Base-by-base conservation (phyloP, 2,888 invertebrate genomes). In the Drosophila aldrichi region DNA sequence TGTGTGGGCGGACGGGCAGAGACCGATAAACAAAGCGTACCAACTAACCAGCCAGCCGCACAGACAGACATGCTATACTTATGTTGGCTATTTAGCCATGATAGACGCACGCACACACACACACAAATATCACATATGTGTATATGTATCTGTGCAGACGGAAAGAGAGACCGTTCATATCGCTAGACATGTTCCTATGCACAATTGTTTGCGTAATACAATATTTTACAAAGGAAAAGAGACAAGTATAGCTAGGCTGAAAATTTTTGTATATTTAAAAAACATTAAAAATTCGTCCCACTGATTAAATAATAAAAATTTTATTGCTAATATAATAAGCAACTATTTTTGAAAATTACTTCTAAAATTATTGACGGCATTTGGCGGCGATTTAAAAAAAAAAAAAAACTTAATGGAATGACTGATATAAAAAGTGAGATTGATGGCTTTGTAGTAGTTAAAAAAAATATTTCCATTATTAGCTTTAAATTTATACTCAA, bases 61-160 rank as follows among this genome's bases (percentile, higher is more conserved):
- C 41, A 74, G 55, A 22, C 79, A 79, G 76, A 74, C 79, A 79
- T 77, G 69, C 64, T 76, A 79, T 74, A 74, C 74, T 69, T 78
- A 76, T 78, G 79, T 79, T 78, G 54, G 46, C 69, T 61, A 73
- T 73, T 71, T 77, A 76, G 69, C 78, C 58, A 73, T 71, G 55
- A 71, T 66, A 49, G 51, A 64, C 32, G 10, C 20, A 48, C 32
- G 10, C 16, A 49, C 34, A 49, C 20, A 20, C 36, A 18, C 48
- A 32, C 20, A 16, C 41, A 18, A n/a, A 32, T 44, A 3, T n/a
- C 40, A 36, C 18, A 52, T 12, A 43, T 16, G 46, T 12, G 40
- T 51, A 55, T 61, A 36, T 60, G 29, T 56, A 9, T 36, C 14
- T 44, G 29, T 67, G 57, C 65, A 66, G 46, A 66, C 57, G 36